Evolutionary conservation across 64 coral and sea anemone species (phyloP).

Genomic region (Cladopsammia gracilis): DNA sequence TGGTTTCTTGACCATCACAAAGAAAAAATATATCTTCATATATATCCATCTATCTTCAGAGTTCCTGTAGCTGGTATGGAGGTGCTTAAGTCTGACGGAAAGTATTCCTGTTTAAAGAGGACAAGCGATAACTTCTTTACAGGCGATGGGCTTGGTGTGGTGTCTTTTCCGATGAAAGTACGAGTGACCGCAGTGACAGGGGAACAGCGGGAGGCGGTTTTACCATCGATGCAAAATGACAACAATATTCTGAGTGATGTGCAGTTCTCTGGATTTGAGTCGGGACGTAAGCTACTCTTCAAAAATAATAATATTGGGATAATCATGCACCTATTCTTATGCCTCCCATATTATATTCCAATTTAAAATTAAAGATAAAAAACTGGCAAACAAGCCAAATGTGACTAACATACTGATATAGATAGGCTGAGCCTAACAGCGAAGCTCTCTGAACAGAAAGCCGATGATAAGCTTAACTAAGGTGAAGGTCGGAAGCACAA

Average conservation of each 20-base stretch:
- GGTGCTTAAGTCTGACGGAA: constrained; percentile 69
- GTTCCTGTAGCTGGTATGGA: constrained; percentile 85
- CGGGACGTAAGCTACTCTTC: constrained; percentile 45
- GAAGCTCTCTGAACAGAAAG: too few relatives aligned
- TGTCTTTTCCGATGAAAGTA: constrained; percentile 75
- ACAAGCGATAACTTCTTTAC: constrained; percentile 79
- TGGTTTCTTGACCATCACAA: too few relatives aligned
- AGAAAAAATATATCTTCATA: too few relatives aligned
- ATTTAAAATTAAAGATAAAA: too few relatives aligned
- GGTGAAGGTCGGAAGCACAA: too few relatives aligned
- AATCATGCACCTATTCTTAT: neutral
- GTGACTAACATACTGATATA: too few relatives aligned
- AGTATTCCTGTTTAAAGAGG: constrained; percentile 74
- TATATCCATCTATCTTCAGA: constrained; percentile 9
- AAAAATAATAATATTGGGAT: neutral
- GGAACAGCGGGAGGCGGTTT: constrained; percentile 63
- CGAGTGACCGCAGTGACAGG: constrained; percentile 75
- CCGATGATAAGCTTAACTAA: too few relatives aligned
- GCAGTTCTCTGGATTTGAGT: constrained; percentile 75
- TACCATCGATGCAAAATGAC: constrained; percentile 28
- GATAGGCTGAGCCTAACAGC: too few relatives aligned
- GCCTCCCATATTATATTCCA: too few relatives aligned
- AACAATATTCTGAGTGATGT: constrained; percentile 29
- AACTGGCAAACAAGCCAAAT: too few relatives aligned
- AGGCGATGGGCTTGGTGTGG: constrained; percentile 53